Conservation (phyloP, 1,140 invertebrate species). For the Sinella curviseta region DNA sequence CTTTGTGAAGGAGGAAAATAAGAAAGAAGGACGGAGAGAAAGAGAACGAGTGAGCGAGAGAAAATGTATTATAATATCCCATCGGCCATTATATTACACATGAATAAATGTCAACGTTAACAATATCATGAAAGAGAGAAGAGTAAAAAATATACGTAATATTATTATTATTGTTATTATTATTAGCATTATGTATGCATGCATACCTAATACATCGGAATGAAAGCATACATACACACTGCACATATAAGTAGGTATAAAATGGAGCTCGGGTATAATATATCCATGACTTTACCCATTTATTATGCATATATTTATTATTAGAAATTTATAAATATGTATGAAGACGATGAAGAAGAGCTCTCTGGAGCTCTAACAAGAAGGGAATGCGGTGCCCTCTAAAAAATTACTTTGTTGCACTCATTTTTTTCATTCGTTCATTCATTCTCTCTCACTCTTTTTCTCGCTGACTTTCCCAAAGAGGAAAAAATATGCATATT, state of each 20-base stretch:
- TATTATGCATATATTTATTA: too few species aligned
- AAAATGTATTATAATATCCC: not conserved
- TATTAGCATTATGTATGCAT: not conserved
- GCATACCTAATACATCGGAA: not conserved
- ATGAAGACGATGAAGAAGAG: not conserved
- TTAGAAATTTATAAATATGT: not conserved
- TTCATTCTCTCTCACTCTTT: not conserved
- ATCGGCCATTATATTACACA: conserved; percentile 15
- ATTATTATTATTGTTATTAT: not conserved
- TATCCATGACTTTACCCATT: too few species aligned
- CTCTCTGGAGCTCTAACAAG: not conserved
- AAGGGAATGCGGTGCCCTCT: not conserved
- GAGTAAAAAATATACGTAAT: not conserved
- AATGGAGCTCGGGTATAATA: too few species aligned
- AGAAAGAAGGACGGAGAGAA: not conserved
- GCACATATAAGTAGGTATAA: too few species aligned
- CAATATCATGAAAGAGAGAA: conserved; percentile 6
- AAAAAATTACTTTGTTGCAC: conserved; percentile 24
- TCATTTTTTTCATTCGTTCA: conserved; percentile 11
- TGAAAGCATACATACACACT: not conserved
- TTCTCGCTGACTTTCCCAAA: conserved; percentile 6
- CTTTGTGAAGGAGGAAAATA: not conserved
- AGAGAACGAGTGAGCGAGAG: not conserved
- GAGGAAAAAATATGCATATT: conserved; percentile 18
- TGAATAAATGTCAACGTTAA: conserved; percentile 26